These are phyloP conservation scores for Platerodrilus igneus DNA, from an alignment of 2,888 invertebrate genomes.

Conservation along the genomic window DNA sequence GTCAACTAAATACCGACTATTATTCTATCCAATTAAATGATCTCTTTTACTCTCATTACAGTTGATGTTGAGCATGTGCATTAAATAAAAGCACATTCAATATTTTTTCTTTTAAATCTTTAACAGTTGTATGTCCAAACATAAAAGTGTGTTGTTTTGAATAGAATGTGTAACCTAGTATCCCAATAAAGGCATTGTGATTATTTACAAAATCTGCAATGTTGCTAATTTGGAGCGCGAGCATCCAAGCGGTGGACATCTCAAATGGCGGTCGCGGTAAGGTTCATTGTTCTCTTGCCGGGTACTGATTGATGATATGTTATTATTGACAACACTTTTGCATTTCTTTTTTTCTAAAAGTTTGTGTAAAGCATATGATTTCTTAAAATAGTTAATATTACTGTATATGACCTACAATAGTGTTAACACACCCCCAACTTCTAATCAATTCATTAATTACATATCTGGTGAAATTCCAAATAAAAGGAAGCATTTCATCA, in stretches of 20 bases:
- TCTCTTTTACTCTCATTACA: conserved; percentile 43
- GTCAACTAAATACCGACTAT: conserved; percentile 49
- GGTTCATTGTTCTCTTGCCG: conserved; percentile 53
- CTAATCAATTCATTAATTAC: conserved; percentile 45
- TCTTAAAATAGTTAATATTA: conserved; percentile 1
- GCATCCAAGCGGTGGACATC: conserved; percentile 51
- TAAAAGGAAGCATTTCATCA: too few species aligned
- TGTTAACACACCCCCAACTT: conserved; percentile 30
- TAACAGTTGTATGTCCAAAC: conserved; percentile 10
- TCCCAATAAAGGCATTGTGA: conserved; percentile 38
- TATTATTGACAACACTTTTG: conserved; percentile 1
- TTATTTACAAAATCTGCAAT: conserved; percentile 41
- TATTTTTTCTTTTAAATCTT: conserved; percentile 15
- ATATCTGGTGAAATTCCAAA: too few species aligned
- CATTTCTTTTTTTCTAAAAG: not conserved
- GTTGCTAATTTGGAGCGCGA: conserved; percentile 46
- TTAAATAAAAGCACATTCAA: conserved; percentile 15
- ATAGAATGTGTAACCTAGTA: conserved; percentile 24
- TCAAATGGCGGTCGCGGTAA: conserved; percentile 54
- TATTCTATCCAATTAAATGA: conserved; percentile 52
- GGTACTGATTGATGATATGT: conserved; percentile 42
- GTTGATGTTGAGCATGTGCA: conserved; percentile 34
- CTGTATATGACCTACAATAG: conserved; percentile 2
- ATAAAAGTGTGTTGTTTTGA: conserved; percentile 22
- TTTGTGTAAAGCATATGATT: not conserved